phyloP scores from a whole-genome alignment of 2,113 vertebrate species.

The Pycnonotus jocosus region DNA sequence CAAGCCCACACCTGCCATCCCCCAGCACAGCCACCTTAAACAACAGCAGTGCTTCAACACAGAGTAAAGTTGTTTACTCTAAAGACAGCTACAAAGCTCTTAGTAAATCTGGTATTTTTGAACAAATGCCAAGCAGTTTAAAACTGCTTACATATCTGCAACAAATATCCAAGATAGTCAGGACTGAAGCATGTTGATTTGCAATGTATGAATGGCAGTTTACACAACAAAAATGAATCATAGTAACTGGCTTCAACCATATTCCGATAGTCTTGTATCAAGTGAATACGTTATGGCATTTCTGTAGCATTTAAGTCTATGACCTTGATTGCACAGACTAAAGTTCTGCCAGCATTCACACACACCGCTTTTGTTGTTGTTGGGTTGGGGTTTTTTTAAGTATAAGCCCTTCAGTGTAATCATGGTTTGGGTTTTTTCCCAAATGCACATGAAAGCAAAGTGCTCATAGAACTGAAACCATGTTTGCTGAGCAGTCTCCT shows the following conservation, averaged over 20 bases:
- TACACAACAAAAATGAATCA: conserved; percentile 11
- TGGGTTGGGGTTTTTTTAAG: background rate
- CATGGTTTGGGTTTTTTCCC: background rate
- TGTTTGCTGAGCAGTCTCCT: background rate
- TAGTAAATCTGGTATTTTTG: background rate
- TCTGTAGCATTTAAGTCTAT: background rate
- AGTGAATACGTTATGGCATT: background rate
- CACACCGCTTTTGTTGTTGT: background rate
- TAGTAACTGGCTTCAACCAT: background rate
- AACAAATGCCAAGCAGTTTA: background rate
- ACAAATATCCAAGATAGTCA: background rate
- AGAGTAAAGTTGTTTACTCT: background rate
- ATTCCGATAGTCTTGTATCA: background rate
- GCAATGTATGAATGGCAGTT: background rate
- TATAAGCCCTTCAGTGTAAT: background rate
- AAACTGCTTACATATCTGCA: background rate
- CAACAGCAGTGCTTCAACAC: background rate
- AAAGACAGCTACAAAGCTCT: background rate
- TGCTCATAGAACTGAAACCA: background rate
- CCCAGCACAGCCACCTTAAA: background rate
- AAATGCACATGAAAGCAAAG: background rate
- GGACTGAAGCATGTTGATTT: background rate
- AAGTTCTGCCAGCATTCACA: background rate
- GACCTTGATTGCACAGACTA: background rate
- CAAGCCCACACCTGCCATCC: background rate